Conservation (phyloP, 2,113 vertebrate genomes). For the Albula glossodonta region DNA sequence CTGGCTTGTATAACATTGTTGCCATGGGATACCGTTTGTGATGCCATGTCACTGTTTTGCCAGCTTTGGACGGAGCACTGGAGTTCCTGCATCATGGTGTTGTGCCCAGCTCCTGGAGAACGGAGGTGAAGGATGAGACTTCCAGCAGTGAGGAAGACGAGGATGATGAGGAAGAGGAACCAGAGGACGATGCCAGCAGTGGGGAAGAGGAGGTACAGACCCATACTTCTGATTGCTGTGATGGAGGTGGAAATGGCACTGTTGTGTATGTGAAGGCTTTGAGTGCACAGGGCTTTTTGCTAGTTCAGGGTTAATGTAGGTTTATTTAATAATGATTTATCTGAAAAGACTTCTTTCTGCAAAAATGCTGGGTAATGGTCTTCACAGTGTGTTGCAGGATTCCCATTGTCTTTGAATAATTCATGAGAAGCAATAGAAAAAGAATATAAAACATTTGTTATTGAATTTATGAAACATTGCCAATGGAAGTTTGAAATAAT, state of each 20-base stretch:
- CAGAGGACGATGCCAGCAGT: slow-evolving; percentile 80
- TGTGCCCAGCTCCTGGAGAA: slow-evolving; percentile 89
- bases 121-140: slow-evolving; percentile 92
- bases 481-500: too few relatives aligned
- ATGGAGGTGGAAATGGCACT: neutral
- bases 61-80: slow-evolving; percentile 88
- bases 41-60: neutral
- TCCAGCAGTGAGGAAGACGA: slow-evolving; percentile 94
- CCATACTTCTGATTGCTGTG: too few relatives aligned
- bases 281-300: neutral
- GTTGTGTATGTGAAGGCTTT: neutral
- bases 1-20: neutral
- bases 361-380: neutral
- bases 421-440: too few relatives aligned
- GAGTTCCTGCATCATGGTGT: slow-evolving; percentile 83
- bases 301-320: neutral
- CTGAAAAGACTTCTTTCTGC: neutral
- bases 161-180: slow-evolving; percentile 85
- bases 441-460: too few relatives aligned
- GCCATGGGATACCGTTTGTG: slow-evolving; percentile 12
- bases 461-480: too few relatives aligned
- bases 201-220: slow-evolving; percentile 75
- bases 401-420: too few relatives aligned
- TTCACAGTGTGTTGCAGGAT: neutral
- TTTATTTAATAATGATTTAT: neutral